Conservation (phyloP, 2,113 vertebrate genomes). For the Phalacrocorax pelagicus region DNA sequence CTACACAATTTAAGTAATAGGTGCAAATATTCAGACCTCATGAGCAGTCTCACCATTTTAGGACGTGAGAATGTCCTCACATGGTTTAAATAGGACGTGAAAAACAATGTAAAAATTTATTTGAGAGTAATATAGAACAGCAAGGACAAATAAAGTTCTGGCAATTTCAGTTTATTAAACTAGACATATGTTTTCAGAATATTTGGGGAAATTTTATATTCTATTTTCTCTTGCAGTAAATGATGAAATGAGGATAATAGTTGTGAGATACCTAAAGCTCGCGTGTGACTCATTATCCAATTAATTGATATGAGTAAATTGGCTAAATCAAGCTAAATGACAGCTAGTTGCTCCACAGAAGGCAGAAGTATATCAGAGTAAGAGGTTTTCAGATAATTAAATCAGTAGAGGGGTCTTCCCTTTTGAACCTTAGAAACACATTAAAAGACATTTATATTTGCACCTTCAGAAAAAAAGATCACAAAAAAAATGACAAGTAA, state of each 20-base stretch:
- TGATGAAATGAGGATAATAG: conserved; percentile 43
- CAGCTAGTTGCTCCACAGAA: conserved; percentile 16
- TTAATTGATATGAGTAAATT: conserved; percentile 64
- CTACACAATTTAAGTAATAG: neutral
- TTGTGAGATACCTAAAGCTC: conserved; percentile 16
- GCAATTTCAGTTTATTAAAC: neutral
- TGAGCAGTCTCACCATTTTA: neutral
- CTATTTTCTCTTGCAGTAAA: conserved; percentile 32
- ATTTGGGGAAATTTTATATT: conserved; percentile 30
- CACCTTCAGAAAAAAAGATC: neutral
- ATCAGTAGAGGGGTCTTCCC: neutral
- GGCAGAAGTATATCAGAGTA: neutral
- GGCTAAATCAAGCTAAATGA: conserved; percentile 46
- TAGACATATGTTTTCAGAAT: neutral
- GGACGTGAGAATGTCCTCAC: neutral
- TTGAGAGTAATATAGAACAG: neutral
- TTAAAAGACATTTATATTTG: conserved; percentile 13
- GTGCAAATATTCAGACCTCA: neutral
- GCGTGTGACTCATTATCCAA: conserved; percentile 51
- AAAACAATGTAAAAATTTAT: neutral
- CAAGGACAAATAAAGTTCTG: neutral
- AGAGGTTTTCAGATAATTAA: neutral
- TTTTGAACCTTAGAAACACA: neutral
- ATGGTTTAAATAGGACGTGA: neutral
- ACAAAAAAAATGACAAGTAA: neutral